Conservation (phyloP, 1,140 invertebrate species). For the Neotoxoptera formosana region DNA sequence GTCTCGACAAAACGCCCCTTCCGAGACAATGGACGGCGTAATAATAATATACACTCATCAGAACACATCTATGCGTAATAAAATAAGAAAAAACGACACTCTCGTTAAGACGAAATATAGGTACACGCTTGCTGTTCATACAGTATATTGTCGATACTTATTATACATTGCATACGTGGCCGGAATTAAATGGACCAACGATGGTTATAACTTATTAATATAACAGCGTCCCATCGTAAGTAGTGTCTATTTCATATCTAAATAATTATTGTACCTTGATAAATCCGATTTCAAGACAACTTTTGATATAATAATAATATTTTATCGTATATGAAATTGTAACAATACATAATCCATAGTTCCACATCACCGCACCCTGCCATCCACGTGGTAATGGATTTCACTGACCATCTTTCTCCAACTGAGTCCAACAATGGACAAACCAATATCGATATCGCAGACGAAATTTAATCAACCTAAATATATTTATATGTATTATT, state of each 20-base stretch:
- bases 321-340: not conserved
- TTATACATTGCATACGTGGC: not conserved
- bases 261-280: not conserved
- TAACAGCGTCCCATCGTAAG: not conserved
- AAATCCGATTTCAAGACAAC: not conserved
- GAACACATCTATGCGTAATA: not conserved
- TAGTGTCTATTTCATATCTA: not conserved
- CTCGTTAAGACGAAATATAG: not conserved
- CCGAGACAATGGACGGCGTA: slow-evolving; percentile 17
- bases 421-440: too few species aligned
- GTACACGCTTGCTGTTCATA: not conserved
- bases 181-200: not conserved
- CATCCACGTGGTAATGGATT: not conserved
- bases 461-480: not conserved
- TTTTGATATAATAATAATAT: not conserved
- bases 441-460: not conserved
- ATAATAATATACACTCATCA: not conserved
- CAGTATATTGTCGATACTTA: not conserved
- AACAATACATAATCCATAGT: not conserved
- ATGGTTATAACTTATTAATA: not conserved
- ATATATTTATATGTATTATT: not conserved
- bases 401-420: too few species aligned
- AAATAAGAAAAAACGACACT: not conserved
- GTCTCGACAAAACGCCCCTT: slow-evolving; percentile 15
- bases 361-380: not conserved